Conservation (phyloP, 2,113 vertebrate genomes). For the Neodontobutis hainanensis region DNA sequence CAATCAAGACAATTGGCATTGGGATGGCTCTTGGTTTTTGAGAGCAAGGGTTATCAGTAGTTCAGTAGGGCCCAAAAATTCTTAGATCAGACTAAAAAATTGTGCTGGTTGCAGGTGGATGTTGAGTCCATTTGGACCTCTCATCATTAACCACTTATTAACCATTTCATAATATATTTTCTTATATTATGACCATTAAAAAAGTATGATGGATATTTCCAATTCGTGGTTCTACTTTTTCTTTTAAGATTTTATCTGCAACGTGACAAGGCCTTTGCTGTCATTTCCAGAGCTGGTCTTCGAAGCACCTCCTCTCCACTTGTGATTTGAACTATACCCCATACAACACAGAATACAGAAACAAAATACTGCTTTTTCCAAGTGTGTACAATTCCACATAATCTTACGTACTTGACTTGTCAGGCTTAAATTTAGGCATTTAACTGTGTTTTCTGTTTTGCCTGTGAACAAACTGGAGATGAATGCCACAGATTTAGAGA, state of each 20-base stretch:
- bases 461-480: conserved; percentile 12
- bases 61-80: no score
- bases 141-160: no score
- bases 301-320: conserved; percentile 16
- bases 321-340: conserved; percentile 9
- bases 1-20: no score
- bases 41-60: no score
- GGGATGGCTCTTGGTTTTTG: no score
- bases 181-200: no score
- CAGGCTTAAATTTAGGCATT: conserved; percentile 1
- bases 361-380: conserved; percentile 1
- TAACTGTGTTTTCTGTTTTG: not conserved
- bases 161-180: no score
- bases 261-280: conserved; percentile 20
- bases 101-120: no score
- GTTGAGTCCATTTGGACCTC: conserved; percentile 4
- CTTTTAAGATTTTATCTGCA: no score
- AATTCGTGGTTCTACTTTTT: no score
- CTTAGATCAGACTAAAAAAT: no score
- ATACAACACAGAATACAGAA: conserved; percentile 12
- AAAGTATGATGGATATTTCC: no score
- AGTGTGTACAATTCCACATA: not conserved
- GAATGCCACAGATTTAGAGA: not conserved
- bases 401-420: not conserved
- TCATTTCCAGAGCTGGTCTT: conserved; percentile 12